Base-by-base conservation (phyloP, 2,113 vertebrate species). In the Thalassoma bifasciatum region DNA sequence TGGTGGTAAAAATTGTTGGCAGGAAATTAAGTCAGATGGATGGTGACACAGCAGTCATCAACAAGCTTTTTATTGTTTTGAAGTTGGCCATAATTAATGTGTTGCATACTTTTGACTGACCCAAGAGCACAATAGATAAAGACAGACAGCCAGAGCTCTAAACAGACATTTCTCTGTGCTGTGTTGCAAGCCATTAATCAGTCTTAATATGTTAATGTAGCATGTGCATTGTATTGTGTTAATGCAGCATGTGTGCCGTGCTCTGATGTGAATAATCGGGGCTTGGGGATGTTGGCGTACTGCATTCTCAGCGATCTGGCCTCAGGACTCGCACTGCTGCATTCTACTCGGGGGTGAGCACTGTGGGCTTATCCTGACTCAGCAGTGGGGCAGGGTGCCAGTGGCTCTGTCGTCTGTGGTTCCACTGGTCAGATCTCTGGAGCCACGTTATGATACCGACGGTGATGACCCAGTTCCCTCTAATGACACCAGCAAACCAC, bases 331-430 rank as follows among this genome's bases (percentile, higher is more conserved):
- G 11, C 66, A 67, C 66, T 65, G 81, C 77, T 83, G 77, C 72
- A 78, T 80, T 85, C 85, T 86, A 83, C 79, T 77, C 19, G 23
- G 37, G 66, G 59, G 66, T 66, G 75, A 86, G 75, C 44, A 30
- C 79, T 78, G 66, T 66, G 75, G 77, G 76, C 84, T 87, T 57
- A 82, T 85, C 75, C 76, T 92, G 91, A 85, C 58, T 95, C 81
- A 57, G 85, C 90, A 67, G 49, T 44, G 14, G 52, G 85, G 88
- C 87, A 30, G 0, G 19, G 63, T 79, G 87, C 90, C 91, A 90
- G 66, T 58, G 65, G 81, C 77, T 79, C 63, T 50, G 85, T 82
- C 30, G 63, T 85, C 83, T 84, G 70, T 82, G 77, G 77, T 82
- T 81, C 69, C 72, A 77, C 74, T 88, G 73, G 78, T 87, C 74